Evolutionary conservation across 2,888 invertebrate genomes (phyloP), one percentile per base, ranked within the genome.

Genomic region (Ornithoptera priamus): DNA sequence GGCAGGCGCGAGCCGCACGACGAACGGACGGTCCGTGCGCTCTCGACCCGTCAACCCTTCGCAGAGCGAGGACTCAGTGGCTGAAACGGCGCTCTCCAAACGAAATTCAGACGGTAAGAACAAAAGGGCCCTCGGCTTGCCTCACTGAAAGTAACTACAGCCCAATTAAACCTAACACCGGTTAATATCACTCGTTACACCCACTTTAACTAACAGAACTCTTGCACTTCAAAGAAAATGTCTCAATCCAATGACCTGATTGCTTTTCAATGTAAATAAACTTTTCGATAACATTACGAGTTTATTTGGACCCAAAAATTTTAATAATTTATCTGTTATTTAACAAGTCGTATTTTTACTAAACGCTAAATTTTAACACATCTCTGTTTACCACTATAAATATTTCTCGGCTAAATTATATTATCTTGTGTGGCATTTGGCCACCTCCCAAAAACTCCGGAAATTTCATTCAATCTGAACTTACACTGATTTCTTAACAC

Each of bases 51-150:
- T 82, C 85, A 95, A 95, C 93, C 94, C 95, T 77, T 95, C 96
- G 88, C 95, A 95, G 92, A 96, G 96, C 92, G 96, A 96, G 93
- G 97, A 97, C 93, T 96, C 96, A 77, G 95, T 96, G 84, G 94
- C 95, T 78, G 96, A 96, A 89, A 96, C 95, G 81, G 95, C 95
- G 84, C 93, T 96, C 89, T 95, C 95, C 88, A 96, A 96, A 93
- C 95, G 95, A 93, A 96, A 95, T 93, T 96, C 96, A 80, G 96
- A 96, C 92, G 96, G 96, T 97, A 95, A 95, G 96, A 94, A 72
- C 70, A 70, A 69, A 73, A 70, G 71, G 80, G 81, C 79, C 80
- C 71, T 74, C 71, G 72, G 69, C 73, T 77, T 76, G 72, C 72
- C 75, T 74, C 75, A 68, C 46, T 63, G 20, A 66, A 74, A 78